Base-by-base conservation (phyloP, 2,888 invertebrate species). In the Catocala fraxini region DNA sequence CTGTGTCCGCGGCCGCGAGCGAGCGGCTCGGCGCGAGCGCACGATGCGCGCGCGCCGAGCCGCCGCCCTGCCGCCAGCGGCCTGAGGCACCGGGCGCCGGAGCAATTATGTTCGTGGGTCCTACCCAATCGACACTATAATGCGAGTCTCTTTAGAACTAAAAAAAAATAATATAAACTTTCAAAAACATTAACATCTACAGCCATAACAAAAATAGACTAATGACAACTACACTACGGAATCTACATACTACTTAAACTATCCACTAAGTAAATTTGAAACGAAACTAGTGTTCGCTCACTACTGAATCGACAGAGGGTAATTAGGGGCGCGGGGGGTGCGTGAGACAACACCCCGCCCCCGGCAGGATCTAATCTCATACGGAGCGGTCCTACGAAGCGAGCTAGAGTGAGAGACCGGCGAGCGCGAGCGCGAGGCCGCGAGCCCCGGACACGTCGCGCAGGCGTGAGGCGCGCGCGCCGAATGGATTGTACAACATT, bases 181-280 rank as follows among this genome's bases (percentile, higher is more conserved):
- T 92, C 85, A 89, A 92, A 91, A 93, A 91, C 87, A 89, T 93
- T 92, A 93, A 93, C 93, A 92, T 88, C 93, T 93, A 93, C 93
- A 91, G 93, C 92, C 92, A 93, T 93, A 93, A 93, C 92, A 93
- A 93, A 93, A 93, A 92, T 92, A 93, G 66, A 88, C 92, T 93
- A 93, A 91, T 89, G 91, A 92, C 89, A 82, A 89, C 92, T 93
- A 93, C 89, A 68, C 93, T 93, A 93, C 91, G 90, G 89, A 90
- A 89, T 86, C 93, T 93, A 93, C 90, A 70, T 77, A 84, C 92
- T 93, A 93, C 89, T 87, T 92, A 93, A 85, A 89, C 92, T 93
- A 93, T 87, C 78, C 82, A 85, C 92, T 93, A 92, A 89, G 87
- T 90, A 84, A 90, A 88, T 86, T 87, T 88, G 86, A 91, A 91